Base-by-base conservation (phyloP, 1,140 invertebrate genomes). In the Scaptomyza graminum region DNA sequence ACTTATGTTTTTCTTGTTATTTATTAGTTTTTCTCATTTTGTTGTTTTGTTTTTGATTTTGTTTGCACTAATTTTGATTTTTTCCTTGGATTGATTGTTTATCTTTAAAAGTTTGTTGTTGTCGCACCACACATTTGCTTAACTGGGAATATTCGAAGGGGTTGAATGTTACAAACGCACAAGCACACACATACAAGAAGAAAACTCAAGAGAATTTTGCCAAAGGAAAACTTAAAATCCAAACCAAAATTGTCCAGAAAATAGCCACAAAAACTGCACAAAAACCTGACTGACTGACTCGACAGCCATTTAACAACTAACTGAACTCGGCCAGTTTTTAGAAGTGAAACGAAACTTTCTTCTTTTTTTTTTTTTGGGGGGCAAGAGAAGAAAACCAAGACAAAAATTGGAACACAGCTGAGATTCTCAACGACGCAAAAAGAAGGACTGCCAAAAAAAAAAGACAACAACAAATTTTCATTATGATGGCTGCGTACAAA, bases 81-180 rank as follows among this genome's bases (percentile, higher is more conserved):
- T 71, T 66, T 61, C 9, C 13, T 71, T 74, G 8, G 13, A 59
- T 65, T 73, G 69, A 64, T 70, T 62, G 57, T 68, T 74, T 77
- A 51, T 62, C 51, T 62, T 74, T 41, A 49, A 9, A 12, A 41
- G 50, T 62, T 55, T 22, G 61, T 63, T 22, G 61, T 63, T 61
- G n/a, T 61, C 74, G 54, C 72, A 84, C 81, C 67, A 84, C 82
- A 81, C 80, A 70, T 70, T 88, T 79, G 51, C 37, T 88, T 49
- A 83, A 79, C 79, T 88, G 79, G 57, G 44, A 41, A 63, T 74
- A 57, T 47, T 47, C 15, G 22, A 18, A 18, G 22, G 44, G 50
- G 54, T 41, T 13, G 9, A 55, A 13, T 39, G 43, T 43, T 37
- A 52, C 18, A 34, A 6, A 34, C 31, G 7, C 31, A 34, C 31